Conservation (phyloP, 2,888 invertebrate genomes). For the Latrodectus hesperus region DNA sequence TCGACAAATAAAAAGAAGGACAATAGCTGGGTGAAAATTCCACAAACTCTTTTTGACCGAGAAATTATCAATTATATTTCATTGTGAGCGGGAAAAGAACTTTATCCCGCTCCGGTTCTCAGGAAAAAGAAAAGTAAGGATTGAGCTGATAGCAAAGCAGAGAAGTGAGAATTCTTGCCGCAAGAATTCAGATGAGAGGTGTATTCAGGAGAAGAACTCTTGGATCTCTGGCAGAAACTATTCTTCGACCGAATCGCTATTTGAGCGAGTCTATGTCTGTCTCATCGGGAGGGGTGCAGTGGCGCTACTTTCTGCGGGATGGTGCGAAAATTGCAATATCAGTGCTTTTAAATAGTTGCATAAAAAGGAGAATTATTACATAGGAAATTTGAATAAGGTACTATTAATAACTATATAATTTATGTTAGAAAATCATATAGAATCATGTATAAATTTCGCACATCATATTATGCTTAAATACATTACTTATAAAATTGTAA, state of each 20-base stretch:
- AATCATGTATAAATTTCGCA: too few relatives aligned
- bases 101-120: conserved; percentile 2
- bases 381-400: too few relatives aligned
- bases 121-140: neutral
- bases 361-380: too few relatives aligned
- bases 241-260: conserved; percentile 49
- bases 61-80: neutral
- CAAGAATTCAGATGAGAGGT: conserved; percentile 31
- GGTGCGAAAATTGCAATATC: neutral
- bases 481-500: too few relatives aligned
- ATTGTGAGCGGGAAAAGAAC: neutral
- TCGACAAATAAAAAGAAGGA: neutral
- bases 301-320: conserved; percentile 1
- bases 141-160: neutral
- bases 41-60: neutral
- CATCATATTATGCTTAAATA: too few relatives aligned
- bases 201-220: conserved; percentile 30
- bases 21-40: neutral
- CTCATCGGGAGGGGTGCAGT: conserved; percentile 27
- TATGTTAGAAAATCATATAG: too few relatives aligned
- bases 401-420: too few relatives aligned
- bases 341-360: neutral
- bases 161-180: conserved; percentile 10
- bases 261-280: conserved; percentile 39
- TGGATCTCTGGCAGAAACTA: conserved; percentile 48